Base-by-base conservation (phyloP, 1,140 invertebrate species). In the Lysiphlebus fabarum region DNA sequence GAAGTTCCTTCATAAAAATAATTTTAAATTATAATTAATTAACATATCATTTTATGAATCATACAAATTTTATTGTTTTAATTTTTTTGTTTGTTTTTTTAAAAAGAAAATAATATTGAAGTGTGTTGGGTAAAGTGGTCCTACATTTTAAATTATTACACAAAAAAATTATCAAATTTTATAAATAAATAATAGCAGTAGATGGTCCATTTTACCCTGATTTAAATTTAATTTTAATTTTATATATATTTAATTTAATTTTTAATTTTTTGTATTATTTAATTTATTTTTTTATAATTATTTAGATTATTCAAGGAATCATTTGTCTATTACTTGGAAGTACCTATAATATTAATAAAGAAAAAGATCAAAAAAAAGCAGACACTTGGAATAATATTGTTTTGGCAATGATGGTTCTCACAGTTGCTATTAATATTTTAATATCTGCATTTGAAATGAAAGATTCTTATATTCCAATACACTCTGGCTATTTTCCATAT, bases 371-470 rank as follows among this genome's bases (percentile, higher is more conserved):
- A 48, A 76, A 77, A 14, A 81, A 75, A 62, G 85, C 86, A 0
- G 82, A 87, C 64, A 72, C 81, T 56, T 76, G 84, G 59, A 88
- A 88, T 68, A 86, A 88, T 66, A 69, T 82, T 12, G 80, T 81
- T 62, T 70, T 87, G 56, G 75, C 76, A 11, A 70, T 85, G 58
- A 87, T 86, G 77, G 70, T 85, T 9, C 41, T 86, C 40, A 82
- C 84, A 53, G 82, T 86, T 33, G 82, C 82, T 11, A 63, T 86
- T 5, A 87, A 86, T 67, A 70, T 86, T 17, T 65, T 86, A 11
- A 82, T 86, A 61, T 81, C 78, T 58, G 75, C 81, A 14, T 86
- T 87, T 67, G 81, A 82, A 67, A 77, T 82, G 76, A 74, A 78
- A 54, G 62, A 63, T 33, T 61, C 64, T 53, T 14, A 62, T 6